These are phyloP conservation scores for Turnix velox DNA, from an alignment of 2,113 vertebrate species.

Conservation along the genomic window DNA sequence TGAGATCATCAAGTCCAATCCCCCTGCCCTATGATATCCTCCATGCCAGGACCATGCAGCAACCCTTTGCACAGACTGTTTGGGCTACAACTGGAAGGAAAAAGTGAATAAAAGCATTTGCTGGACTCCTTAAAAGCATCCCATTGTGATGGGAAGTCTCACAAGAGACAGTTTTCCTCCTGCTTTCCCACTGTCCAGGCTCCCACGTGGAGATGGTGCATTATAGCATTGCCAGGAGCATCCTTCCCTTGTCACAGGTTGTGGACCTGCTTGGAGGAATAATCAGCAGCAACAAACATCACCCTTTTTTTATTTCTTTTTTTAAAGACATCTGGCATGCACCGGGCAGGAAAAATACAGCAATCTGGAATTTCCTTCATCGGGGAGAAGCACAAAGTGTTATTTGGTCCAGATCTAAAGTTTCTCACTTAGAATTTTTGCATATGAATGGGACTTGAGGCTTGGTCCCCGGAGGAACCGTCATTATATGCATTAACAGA, in stretches of 20 bases:
- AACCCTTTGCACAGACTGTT: background rate
- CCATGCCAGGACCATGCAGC: background rate
- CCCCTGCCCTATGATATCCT: background rate
- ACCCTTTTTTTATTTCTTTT: background rate
- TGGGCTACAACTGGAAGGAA: background rate
- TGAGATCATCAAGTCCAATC: too few relatives aligned
- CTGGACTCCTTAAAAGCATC: background rate
- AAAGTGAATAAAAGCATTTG: background rate
- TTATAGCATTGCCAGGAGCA: background rate
- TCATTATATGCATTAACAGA: conserved; percentile 75
- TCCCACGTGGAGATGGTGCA: rapidly evolving
- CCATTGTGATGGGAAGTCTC: rapidly evolving
- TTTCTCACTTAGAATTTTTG: conserved; percentile 14
- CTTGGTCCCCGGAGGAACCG: conserved; percentile 46
- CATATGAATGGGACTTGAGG: conserved; percentile 70
- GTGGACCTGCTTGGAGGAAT: background rate
- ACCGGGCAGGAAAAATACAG: background rate
- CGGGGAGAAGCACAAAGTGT: background rate
- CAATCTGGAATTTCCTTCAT: conserved; percentile 32
- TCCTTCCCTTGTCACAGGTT: background rate
- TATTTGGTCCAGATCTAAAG: conserved; percentile 58
- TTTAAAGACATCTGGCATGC: background rate
- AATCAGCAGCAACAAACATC: background rate
- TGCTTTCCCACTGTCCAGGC: background rate
- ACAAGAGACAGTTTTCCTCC: rapidly evolving